Base-by-base conservation (phyloP, 2,113 vertebrate species). In the Electrona antarctica region DNA sequence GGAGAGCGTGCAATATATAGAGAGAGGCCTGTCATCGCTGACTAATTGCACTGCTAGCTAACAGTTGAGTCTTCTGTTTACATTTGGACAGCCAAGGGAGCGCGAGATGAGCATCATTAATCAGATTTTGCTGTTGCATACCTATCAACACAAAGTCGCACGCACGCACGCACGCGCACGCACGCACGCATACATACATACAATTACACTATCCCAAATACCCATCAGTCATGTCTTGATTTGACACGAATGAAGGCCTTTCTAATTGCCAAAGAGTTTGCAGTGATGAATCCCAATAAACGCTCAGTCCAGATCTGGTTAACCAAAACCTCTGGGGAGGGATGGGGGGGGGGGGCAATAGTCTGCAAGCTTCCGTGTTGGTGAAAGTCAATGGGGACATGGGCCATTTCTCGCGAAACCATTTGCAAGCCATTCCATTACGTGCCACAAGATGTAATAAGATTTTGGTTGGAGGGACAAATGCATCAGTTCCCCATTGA, bases 61-160 rank as follows among this genome's bases (percentile, higher is more conserved):
- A 86, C 87, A 82, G 89, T 87, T 84, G 87, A 89, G 84, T 85
- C 82, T 54, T 84, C 86, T 90, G 87, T 91, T 90, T 91, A 89
- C 85, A 88, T 85, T 85, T 82, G 82, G 83, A 87, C 83, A 86
- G 85, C 87, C 79, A 71, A 82, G 69, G 69, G 85, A 85, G 78
- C 78, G 77, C 3, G 55, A 79, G 83, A 87, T 86, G 83, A 87
- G 86, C 81, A 73, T 83, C 90, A 90, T 90, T 87, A 88, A 91
- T 91, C 90, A 81, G 80, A 86, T 83, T 75, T 79, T 79, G 78
- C 69, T 71, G 57, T 78, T 79, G 77, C 73, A 59, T 79, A 14
- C 63, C 55, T 76, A 56, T 12, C 52, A 12, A 14, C 60, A 48
- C 49, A 66, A 28, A 56, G 11, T 45, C 33, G n/a, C 52, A 9